Base-by-base conservation (phyloP, 2,797 vertebrate genomes). In the Argyrosomus regius region DNA sequence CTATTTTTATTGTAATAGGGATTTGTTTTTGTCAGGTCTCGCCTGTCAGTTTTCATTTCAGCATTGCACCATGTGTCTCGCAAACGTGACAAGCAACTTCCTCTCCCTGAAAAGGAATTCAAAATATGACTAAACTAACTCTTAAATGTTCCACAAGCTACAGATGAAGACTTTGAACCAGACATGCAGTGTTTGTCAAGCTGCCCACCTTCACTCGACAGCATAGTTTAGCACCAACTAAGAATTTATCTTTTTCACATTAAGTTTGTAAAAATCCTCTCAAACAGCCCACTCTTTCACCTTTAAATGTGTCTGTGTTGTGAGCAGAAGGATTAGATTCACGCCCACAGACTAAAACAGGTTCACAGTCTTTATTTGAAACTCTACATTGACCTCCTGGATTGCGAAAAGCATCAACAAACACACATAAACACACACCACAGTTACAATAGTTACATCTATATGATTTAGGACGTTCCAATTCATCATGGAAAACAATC, bases 41-140 rank as follows among this genome's bases (percentile, higher is more conserved):
- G 18, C 17, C 63, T 41, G 39, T 26, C 48, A 20, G 43, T 39
- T 80, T 72, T 71, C 60, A 48, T 71, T 70, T 77, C 57, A 70
- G 28, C 59, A 35, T 77, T 72, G 63, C 31, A 70, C 43, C 35
- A 39, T 45, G 14, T 31, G 5, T 11, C 28, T 48, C 28, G 39
- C 46, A 68, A 76, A 68, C 57, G 39, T 16, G 45, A 64, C 0
- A 3, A 65, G 69, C 39, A 46, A 67, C 77, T 78, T 86, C 80
- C 78, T 80, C 69, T 83, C 72, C 74, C 77, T 46, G 43, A 60
- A 66, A 68, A 76, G 62, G 66, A 84, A 87, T 82, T 79, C 57
- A 74, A 6, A 83, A 18, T 54, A 68, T 61, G 82, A 82, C 54
- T 9, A 5, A 16, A 71, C 12, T 28, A 35, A 49, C 74, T 71